Evolutionary conservation across 1,140 invertebrate genomes (phyloP).

Genomic region (Pseudomyrmex concolor): DNA sequence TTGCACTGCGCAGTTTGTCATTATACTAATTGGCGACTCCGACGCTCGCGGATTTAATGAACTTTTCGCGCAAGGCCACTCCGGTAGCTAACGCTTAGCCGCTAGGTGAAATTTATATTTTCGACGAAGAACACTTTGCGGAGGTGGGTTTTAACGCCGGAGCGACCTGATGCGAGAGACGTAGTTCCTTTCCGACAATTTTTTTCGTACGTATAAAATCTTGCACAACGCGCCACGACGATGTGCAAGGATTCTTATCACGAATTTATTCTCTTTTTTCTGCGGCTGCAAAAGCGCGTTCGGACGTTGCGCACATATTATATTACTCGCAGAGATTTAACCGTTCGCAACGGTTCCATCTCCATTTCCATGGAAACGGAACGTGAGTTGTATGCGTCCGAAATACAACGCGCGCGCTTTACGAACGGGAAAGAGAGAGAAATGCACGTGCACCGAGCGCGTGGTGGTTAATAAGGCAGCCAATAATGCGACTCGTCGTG

Average conservation of each 20-base stretch:
- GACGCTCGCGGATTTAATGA: slow-evolving; percentile 51
- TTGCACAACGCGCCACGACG: not conserved
- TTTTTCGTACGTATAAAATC: not conserved
- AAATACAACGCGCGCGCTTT: slow-evolving; percentile 24
- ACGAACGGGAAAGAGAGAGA: not conserved
- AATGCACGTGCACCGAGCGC: slow-evolving; percentile 12
- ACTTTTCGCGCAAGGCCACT: slow-evolving; percentile 38
- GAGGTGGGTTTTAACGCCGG: not conserved
- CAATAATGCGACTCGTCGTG: slow-evolving; percentile 77
- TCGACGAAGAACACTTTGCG: not conserved
- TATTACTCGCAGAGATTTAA: slow-evolving; percentile 37
- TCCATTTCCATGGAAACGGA: slow-evolving; percentile 19
- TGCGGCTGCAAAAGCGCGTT: not conserved
- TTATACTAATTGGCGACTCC: slow-evolving; percentile 61
- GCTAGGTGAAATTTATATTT: slow-evolving; percentile 23
- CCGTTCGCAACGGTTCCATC: too few species aligned
- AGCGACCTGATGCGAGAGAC: not conserved
- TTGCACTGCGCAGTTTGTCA: slow-evolving; percentile 48
- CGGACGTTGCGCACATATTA: not conserved
- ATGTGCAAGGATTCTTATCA: not conserved
- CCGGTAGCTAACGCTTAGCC: slow-evolving; percentile 30
- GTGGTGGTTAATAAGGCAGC: slow-evolving; percentile 77
- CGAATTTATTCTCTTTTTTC: slow-evolving; percentile 10
- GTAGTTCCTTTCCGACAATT: not conserved
- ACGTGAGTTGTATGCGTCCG: slow-evolving; percentile 5